A percentile compares a stretch with the other conserved stretches of the same genome.
Conservation (phyloP, 1,140 invertebrate species). For the Drosophila teissieri region DNA sequence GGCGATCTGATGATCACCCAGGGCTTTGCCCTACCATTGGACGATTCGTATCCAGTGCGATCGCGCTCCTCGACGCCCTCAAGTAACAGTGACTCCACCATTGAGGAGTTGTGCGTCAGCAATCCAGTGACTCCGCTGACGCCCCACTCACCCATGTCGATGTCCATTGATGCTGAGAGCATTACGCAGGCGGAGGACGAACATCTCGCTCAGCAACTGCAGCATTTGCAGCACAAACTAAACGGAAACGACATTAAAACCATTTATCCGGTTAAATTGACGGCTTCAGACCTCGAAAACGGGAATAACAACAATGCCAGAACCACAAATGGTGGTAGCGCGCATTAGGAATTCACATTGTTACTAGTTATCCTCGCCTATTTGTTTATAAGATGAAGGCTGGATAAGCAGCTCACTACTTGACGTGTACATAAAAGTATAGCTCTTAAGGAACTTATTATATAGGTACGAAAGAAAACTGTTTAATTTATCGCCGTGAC, state of each 20-base stretch:
- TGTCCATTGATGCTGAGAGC: constrained; percentile 59
- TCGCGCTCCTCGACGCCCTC: constrained; percentile 71
- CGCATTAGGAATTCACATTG: constrained; percentile 12
- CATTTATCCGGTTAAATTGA: constrained; percentile 53
- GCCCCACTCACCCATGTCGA: constrained; percentile 62
- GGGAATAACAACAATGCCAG: constrained; percentile 43
- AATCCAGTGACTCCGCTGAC: constrained; percentile 55
- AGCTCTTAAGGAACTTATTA: constrained; percentile 56
- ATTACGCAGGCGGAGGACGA: constrained; percentile 56
- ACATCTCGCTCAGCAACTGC: constrained; percentile 62
- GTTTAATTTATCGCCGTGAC: constrained; percentile 64
- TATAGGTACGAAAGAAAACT: constrained; percentile 43
- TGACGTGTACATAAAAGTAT: constrained; percentile 67
- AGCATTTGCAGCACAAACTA: constrained; percentile 70
- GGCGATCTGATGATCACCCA: constrained; percentile 73
- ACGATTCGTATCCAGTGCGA: constrained; percentile 64
- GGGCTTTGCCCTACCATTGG: constrained; percentile 69
- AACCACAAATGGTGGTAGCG: constrained; percentile 30
- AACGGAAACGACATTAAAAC: constrained; percentile 52
- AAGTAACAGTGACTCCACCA: constrained; percentile 66
- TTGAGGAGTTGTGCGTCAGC: constrained; percentile 62
- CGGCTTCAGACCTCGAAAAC: constrained; percentile 56
- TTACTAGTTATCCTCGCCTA: constrained; percentile 47
- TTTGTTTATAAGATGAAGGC: constrained; percentile 20
- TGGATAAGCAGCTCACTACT: constrained; percentile 52